Evolutionary conservation across 2,113 vertebrate species (phyloP), one percentile per base, ranked within the genome.

Genomic region (Ardeotis arabs): DNA sequence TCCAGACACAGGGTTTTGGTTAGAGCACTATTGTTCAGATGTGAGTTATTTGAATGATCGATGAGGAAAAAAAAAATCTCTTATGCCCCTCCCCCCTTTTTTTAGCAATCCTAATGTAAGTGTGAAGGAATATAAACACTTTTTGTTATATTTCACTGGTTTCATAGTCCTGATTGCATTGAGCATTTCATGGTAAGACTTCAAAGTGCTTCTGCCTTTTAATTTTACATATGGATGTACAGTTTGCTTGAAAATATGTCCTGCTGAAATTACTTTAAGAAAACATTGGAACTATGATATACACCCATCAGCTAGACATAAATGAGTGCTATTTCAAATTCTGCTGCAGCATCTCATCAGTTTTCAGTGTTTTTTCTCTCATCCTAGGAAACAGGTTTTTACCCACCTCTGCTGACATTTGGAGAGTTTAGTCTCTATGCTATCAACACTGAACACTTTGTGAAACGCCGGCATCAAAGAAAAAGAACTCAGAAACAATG

Each of bases 321-420:
- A 94, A 68, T 68, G 56, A 68, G 21, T 0, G 1, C 11, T 72
- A 68, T 53, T 87, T 91, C 1, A 18, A 89, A 84, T 81, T 79
- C 35, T 60, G 11, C 62, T 87, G 69, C 41, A 58, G 49, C 5
- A 0, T 62, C 58, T 93, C 35, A 53, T 72, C 52, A 37, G 22
- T 82, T 90, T 92, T 89, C 56, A 52, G 49, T n/a, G n/a, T 70
- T 95, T 84, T 59, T 79, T 78, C 49, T 93, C 69, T 89, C 29
- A 68, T 41, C 49, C 33, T 55, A 86, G 44, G n/a, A 75, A 82
- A 56, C 4, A n/a, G 5, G 21, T 47, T 90, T 89, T 87, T 75
- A 91, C 24, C 45, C 39, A 84, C n/a, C 24, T 75, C 44, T 84
- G 27, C 4, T 87, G 39, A 78, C 19, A 24, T 74, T 66, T 70